These are phyloP conservation scores for Phasianus colchicus DNA, from an alignment of 2,113 vertebrate species.

Conservation along the genomic window DNA sequence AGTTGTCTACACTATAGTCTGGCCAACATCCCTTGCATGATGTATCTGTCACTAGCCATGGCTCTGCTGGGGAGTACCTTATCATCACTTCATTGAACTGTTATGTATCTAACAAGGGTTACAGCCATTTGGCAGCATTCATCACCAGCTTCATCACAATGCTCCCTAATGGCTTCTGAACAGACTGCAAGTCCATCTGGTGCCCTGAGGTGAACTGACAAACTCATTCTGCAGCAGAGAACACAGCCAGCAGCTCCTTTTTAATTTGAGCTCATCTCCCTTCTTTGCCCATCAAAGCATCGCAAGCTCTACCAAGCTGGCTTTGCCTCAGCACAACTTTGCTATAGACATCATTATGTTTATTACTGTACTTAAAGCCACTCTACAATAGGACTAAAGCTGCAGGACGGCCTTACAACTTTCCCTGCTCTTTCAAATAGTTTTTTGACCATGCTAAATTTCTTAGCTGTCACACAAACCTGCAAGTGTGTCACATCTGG, in stretches of 20 bases:
- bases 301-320: not conserved
- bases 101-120: not conserved
- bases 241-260: not conserved
- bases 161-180: not conserved
- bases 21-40: not conserved
- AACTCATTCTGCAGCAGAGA: not conserved
- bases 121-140: not conserved
- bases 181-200: not conserved
- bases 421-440: not conserved
- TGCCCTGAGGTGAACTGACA: not conserved
- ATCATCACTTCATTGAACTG: not conserved
- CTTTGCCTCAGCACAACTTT: not conserved
- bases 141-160: not conserved
- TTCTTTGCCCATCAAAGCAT: not conserved
- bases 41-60: too few relatives aligned
- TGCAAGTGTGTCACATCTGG: rapidly evolving
- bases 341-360: not conserved
- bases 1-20: not conserved
- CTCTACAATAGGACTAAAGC: not conserved
- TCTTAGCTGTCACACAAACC: not conserved
- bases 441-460: not conserved
- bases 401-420: not conserved
- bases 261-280: not conserved
- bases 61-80: not conserved
- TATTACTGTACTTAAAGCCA: not conserved